Evolutionary conservation across 2,797 vertebrate species (phyloP), one percentile per base, ranked within the genome.

Genomic region (Staurois parvus): DNA sequence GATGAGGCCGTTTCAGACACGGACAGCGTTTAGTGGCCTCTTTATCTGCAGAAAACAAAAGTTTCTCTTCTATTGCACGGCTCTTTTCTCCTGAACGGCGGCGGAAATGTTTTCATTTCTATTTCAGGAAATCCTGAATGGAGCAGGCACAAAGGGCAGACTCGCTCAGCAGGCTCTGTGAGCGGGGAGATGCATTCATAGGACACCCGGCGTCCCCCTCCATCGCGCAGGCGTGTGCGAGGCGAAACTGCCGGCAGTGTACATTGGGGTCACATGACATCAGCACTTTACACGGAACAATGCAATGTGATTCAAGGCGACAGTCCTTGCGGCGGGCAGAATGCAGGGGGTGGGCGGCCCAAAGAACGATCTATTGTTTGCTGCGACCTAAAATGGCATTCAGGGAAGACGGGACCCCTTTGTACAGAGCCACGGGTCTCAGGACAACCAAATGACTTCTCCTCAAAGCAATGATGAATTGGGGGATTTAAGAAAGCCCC

Each of bases 91-190:
- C 78, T 15, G 45, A 59, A 19, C 15, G 29, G 66, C 40, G 19
- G 79, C 64, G 84, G 84, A 86, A 86, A 82, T 82, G 79, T 82
- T 86, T 81, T 77, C 79, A 29, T 64, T n/a, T 74, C 76, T 79
- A 40, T 72, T 79, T 15, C 79, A 86, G 84, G 84, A 86, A 86
- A 86, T 86, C 84, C 85, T 76, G 24, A 48, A 81, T 76, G 52
- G 29, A 13, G 13, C 11, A 29, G 19, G 30, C 62, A 21, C 42
- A 2, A 19, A 2, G 30, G 40, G 56, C 15, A 3, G 4, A 10
- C 24, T 32, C 2, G 28, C 72, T 19, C 10, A 28, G n/a, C n/a
- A n/a, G 56, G 52, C 26, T 48, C 34, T 5, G 1, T 24, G 26
- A 0, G n/a, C n/a, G 9, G 29, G 9, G 21, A 15, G 30, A 64